Evolutionary conservation across 35 echinoderm and acorn worm species (phyloP).

Genomic region (Strongylocentrotus purpuratus): DNA sequence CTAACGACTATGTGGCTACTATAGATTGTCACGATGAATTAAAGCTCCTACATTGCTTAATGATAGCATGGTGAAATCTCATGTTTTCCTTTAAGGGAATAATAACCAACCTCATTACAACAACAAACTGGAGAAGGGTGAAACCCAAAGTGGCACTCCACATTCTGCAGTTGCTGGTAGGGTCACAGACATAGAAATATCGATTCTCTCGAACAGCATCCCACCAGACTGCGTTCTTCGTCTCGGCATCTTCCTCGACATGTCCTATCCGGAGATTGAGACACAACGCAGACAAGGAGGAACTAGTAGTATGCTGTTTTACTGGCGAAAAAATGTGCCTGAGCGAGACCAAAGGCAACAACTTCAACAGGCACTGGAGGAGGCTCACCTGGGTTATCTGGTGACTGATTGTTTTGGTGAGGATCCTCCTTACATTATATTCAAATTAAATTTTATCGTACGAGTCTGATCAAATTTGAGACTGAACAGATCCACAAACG

Average conservation of each 20-base stretch:
- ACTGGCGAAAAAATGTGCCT: no score
- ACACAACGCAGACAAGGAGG: neutral
- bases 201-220: neutral
- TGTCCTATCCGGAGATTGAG: neutral
- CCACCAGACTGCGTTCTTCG: neutral
- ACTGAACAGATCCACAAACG: no score
- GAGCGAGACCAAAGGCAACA: no score
- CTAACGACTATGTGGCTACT: no score
- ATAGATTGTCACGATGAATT: no score
- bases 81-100: neutral
- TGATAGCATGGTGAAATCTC: neutral
- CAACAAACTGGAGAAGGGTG: neutral
- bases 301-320: neutral
- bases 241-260: neutral
- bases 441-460: no score
- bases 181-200: neutral
- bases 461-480: no score
- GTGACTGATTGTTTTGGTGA: no score
- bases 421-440: neutral
- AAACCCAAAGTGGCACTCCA: neutral
- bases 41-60: no score
- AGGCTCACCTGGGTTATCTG: no score
- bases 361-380: no score
- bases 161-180: neutral
- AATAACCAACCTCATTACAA: neutral